Conservation (phyloP, 64 coral and sea anemone genomes). For the Montipora efflorescens region DNA sequence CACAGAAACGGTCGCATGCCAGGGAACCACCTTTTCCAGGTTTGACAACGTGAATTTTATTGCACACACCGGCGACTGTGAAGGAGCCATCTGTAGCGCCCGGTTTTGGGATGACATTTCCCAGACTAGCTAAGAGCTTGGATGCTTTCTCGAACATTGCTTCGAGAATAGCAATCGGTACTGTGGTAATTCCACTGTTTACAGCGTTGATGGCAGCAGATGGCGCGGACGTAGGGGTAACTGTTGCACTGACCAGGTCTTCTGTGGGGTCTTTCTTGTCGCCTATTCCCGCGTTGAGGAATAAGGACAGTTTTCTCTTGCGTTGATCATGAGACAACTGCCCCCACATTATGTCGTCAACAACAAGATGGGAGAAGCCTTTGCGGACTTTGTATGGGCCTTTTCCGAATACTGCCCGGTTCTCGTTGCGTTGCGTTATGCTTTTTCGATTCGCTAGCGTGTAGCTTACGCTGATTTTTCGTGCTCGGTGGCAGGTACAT, state of each 20-base stretch:
- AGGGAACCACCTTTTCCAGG: constrained; percentile 54
- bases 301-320: constrained; percentile 17
- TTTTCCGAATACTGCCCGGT: constrained; percentile 48
- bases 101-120: constrained; percentile 67
- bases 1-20: constrained; percentile 7
- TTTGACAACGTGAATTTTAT: constrained; percentile 64
- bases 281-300: not conserved
- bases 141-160: constrained; percentile 61
- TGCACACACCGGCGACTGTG: constrained; percentile 54
- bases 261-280: constrained; percentile 14
- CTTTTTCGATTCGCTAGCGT: too few species aligned
- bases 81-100: constrained; percentile 59
- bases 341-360: constrained; percentile 40
- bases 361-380: constrained; percentile 38
- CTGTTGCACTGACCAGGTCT: not conserved
- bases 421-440: constrained; percentile 62
- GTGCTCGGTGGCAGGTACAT: too few species aligned
- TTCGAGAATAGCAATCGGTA: constrained; percentile 43
- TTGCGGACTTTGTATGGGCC: constrained; percentile 41
- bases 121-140: constrained; percentile 15
- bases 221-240: not conserved
- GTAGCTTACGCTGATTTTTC: too few species aligned
- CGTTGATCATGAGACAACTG: constrained; percentile 4
- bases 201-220: constrained; percentile 2
- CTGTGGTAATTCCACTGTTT: constrained; percentile 34